Evolutionary conservation across 2,113 vertebrate genomes (phyloP).

Genomic region (Peromyscus maniculatus): DNA sequence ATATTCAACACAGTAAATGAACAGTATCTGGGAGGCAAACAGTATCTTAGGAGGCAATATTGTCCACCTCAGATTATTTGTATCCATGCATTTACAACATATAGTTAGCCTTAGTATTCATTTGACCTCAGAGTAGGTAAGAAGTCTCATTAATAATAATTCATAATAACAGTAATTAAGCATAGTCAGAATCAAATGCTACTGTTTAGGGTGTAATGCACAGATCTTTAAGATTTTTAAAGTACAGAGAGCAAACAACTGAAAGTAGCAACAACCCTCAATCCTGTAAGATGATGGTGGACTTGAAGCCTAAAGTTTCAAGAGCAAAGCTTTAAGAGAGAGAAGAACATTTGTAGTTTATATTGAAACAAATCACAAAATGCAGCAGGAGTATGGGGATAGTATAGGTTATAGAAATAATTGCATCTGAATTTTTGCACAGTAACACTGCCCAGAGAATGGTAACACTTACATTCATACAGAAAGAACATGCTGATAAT

Average conservation of each 20-base stretch:
- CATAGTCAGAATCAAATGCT: conserved; percentile 26
- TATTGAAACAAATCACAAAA: not conserved
- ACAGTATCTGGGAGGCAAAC: not conserved
- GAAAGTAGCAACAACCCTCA: not conserved
- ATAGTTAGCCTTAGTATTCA: not conserved
- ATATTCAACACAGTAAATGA: not conserved
- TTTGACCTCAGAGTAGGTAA: not conserved
- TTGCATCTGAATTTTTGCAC: not conserved
- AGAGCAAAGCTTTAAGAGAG: not conserved
- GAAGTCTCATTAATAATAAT: not conserved
- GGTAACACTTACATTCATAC: not conserved
- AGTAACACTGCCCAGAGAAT: not conserved
- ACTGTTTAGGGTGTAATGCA: not conserved
- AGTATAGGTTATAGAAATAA: not conserved
- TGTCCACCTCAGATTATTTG: not conserved
- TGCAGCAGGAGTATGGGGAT: not conserved
- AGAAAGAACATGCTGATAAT: not conserved
- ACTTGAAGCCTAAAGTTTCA: not conserved
- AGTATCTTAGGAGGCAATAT: not conserved
- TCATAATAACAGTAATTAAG: not conserved
- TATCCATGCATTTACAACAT: not conserved
- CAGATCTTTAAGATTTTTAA: not conserved
- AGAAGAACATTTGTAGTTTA: not conserved
- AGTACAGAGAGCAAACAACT: conserved; percentile 31
- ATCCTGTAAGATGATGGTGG: conserved; percentile 1